Conservation (phyloP, 2,113 vertebrate species). For the Urocynchramus pylzowi region DNA sequence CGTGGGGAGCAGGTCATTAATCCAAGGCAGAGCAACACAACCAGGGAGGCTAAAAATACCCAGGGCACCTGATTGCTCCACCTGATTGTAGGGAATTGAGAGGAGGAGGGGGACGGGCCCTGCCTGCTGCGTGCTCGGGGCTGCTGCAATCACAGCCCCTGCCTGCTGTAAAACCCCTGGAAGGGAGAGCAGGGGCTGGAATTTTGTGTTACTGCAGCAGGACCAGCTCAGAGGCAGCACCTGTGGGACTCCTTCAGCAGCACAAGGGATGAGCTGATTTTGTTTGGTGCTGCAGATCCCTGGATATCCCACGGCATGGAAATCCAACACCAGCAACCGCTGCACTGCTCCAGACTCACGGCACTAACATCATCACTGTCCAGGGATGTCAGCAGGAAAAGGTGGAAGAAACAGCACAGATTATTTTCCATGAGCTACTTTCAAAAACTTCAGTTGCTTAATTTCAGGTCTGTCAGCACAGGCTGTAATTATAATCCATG, state of each 20-base stretch:
- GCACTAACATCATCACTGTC: background rate
- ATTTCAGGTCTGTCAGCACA: background rate
- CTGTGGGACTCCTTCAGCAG: background rate
- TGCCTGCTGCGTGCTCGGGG: background rate
- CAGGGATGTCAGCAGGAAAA: background rate
- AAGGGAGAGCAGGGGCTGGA: background rate
- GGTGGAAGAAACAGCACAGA: background rate
- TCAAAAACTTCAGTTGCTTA: background rate
- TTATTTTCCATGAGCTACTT: background rate
- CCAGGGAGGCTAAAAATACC: background rate
- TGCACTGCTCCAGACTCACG: rapidly evolving
- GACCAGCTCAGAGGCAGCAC: background rate
- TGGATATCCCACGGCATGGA: background rate
- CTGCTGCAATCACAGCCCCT: background rate
- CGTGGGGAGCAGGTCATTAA: background rate
- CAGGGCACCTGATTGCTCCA: background rate
- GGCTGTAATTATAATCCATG: background rate
- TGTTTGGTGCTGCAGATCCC: background rate
- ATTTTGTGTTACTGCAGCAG: background rate
- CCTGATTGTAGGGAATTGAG: background rate
- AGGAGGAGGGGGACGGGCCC: background rate
- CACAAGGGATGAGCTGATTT: background rate
- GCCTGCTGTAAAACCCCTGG: background rate
- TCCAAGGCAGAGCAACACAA: background rate
- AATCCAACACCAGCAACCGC: background rate